Conservation (phyloP, 92 coral and sea anemone species). For the Umimayanthus kanabou region DNA sequence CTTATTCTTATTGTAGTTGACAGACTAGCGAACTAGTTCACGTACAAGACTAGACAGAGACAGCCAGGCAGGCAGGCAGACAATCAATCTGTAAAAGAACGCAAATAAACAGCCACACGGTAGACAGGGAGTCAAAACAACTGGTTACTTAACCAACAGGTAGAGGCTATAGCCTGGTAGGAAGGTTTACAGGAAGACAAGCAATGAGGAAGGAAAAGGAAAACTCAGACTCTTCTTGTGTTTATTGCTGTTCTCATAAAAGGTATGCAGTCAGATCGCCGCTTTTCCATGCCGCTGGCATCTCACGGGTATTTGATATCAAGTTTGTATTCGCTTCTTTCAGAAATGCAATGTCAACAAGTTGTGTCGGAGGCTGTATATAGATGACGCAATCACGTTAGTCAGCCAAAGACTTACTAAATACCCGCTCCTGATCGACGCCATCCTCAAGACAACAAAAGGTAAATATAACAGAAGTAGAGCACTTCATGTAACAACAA, state of each 20-base stretch:
- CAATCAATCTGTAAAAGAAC: not conserved
- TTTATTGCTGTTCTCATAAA: not conserved
- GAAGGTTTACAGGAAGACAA: not conserved
- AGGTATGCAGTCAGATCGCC: not conserved
- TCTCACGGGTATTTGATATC: not conserved
- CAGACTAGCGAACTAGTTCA: not conserved
- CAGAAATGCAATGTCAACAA: conserved; percentile 91
- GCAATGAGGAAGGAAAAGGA: not conserved
- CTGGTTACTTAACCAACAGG: not conserved
- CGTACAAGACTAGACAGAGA: not conserved
- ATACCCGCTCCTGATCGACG: conserved; percentile 92
- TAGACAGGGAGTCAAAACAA: not conserved
- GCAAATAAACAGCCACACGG: not conserved
- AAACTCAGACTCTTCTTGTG: not conserved
- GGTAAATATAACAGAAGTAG: conserved; percentile 44
- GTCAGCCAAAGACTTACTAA: conserved; percentile 95
- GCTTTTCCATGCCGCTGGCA: not conserved
- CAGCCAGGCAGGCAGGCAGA: conserved; percentile 13
- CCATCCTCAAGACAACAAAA: conserved; percentile 92
- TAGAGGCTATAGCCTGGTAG: not conserved
- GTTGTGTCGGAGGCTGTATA: conserved; percentile 82
- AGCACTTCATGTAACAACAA: conserved; percentile 52
- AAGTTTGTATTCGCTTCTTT: not conserved
- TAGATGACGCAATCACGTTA: conserved; percentile 95
- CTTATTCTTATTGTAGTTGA: too few species aligned